Base-by-base conservation (phyloP, 2,113 vertebrate species). In the Pipra filicauda region DNA sequence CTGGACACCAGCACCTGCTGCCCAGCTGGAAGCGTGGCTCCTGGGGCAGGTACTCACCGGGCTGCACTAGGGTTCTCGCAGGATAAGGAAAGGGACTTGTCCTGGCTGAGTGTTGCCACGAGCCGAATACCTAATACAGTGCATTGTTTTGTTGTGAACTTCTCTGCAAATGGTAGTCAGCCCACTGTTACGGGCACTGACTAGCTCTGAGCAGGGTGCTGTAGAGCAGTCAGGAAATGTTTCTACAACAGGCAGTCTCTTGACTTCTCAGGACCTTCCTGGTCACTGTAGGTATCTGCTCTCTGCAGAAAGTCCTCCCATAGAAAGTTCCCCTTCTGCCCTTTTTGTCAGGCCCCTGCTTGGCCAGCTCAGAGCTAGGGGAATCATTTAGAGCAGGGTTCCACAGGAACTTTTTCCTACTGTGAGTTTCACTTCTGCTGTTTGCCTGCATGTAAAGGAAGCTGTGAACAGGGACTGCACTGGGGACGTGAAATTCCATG, bases 1-100 rank as follows among this genome's bases (percentile, higher is more conserved):
- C 92, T 95, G 95, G 94, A 73, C 81, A 92, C 76, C 73, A 82
- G 49, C 61, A 70, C 39, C 89, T 17, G 17, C 70, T 86, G 73
- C 61, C 76, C 2, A 0, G 12, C 52, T 11, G 75, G 35, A 92
- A 46, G 58, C 35, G 44, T 48, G 75, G 7, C 28, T 64, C 52
- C 37, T 6, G 3, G 31, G 69, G 8, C 79, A 74, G 54, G 83
- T 85, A 58, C 39, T 2, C 2, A 55, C 61, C 0, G 0, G 17
- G 69, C 26, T 82, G 8, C 57, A 7, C 43, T n/a, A 0, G 0
- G 54, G 7, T 41, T 26, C 83, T 61, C 35, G 15, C 39, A 72
- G 49, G 16, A 16, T 46, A 8, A 59, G 66, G 54, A 78, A 65
- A 65, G 16, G 49, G 41, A 8, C 39, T 90, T 75, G 16, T 81